phyloP scores from a whole-genome alignment of 1,140 invertebrate genomes.

The Pantala flavescens region DNA sequence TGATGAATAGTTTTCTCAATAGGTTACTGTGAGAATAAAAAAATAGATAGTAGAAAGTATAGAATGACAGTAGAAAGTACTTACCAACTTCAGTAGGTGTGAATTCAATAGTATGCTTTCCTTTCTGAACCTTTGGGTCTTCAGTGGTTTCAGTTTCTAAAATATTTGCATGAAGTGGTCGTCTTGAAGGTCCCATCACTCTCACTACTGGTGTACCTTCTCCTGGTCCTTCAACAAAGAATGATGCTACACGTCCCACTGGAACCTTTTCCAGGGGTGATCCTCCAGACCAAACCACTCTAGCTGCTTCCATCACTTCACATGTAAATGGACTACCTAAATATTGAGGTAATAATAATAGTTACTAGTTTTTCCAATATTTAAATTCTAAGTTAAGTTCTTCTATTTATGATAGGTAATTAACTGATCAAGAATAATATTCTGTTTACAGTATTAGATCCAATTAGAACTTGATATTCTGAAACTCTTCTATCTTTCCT shows the following conservation, averaged over 20 bases:
- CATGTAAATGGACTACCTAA: conserved; percentile 60
- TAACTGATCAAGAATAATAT: too few relatives aligned
- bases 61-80: too few relatives aligned
- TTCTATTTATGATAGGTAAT: too few relatives aligned
- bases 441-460: too few relatives aligned
- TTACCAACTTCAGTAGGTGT: conserved; percentile 77
- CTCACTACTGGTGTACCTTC: conserved; percentile 62
- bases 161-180: conserved; percentile 27
- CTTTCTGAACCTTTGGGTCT: conserved; percentile 29
- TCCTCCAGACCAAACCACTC: conserved; percentile 62
- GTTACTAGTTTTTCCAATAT: too few relatives aligned
- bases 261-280: conserved; percentile 80
- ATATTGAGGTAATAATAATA: conserved; percentile 16
- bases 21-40: too few relatives aligned
- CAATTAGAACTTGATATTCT: too few relatives aligned
- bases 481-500: too few relatives aligned
- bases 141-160: neutral
- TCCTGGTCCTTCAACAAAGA: conserved; percentile 64
- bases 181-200: conserved; percentile 59
- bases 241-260: conserved; percentile 69
- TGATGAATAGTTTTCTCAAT: too few relatives aligned
- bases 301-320: conserved; percentile 56
- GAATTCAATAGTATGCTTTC: conserved; percentile 58
- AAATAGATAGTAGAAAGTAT: too few relatives aligned
- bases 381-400: too few relatives aligned